Evolutionary conservation across 2,113 vertebrate species (phyloP).

Genomic region (Zootoca vivipara): DNA sequence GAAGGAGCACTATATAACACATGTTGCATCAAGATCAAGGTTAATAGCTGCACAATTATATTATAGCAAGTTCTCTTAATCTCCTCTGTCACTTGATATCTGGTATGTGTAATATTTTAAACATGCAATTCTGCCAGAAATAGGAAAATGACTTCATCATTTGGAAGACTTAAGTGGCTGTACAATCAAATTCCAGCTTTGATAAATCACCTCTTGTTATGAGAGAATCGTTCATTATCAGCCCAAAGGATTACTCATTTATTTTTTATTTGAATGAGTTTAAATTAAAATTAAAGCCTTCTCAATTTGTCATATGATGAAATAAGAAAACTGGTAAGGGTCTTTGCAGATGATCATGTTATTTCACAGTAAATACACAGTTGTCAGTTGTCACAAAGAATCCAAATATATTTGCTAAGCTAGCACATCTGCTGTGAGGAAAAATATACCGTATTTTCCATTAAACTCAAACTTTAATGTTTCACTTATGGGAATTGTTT

Average conservation of each 20-base stretch:
- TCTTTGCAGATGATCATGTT: neutral
- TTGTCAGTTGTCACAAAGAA: neutral
- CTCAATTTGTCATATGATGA: neutral
- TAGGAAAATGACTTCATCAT: neutral
- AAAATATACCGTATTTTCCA: neutral
- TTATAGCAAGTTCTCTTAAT: neutral
- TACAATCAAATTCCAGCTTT: neutral
- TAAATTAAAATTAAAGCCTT: conserved; percentile 13
- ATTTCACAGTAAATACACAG: neutral
- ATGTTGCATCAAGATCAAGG: neutral
- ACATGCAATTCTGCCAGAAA: neutral
- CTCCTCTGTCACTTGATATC: accelerated
- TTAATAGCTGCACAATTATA: neutral
- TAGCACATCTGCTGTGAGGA: neutral
- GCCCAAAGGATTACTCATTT: neutral
- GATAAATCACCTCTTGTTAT: neutral
- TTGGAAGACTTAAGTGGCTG: neutral
- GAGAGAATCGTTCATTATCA: neutral
- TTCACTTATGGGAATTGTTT: neutral
- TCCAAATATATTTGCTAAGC: neutral
- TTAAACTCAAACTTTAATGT: neutral
- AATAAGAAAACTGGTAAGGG: neutral
- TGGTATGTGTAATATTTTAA: neutral
- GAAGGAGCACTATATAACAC: neutral
- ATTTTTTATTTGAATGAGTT: conserved; percentile 11